Evolutionary conservation across 2,797 vertebrate genomes (phyloP).

Genomic region (Thalassophryne amazonica): DNA sequence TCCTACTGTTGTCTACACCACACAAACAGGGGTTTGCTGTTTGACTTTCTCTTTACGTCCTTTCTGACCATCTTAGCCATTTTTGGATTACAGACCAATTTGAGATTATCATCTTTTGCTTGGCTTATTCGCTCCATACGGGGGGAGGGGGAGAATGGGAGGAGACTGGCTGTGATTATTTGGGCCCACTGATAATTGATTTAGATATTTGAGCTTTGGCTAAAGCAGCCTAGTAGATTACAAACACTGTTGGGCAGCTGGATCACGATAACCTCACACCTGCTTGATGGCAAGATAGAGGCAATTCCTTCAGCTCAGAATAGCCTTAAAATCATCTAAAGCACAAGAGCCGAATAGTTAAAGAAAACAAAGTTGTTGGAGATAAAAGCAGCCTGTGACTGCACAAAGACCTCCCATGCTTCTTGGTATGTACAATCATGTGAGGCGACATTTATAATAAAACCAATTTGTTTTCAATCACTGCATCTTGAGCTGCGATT

Average conservation of each 20-base stretch:
- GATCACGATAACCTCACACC: slow-evolving; percentile 46
- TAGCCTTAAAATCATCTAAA: slow-evolving; percentile 39
- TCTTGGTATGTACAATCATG: slow-evolving; percentile 50
- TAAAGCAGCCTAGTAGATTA: slow-evolving; percentile 31
- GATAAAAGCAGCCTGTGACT: slow-evolving; percentile 56
- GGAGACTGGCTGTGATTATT: slow-evolving; percentile 45
- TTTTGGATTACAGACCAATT: slow-evolving; percentile 33
- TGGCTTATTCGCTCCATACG: slow-evolving; percentile 17
- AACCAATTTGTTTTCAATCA: slow-evolving; percentile 76
- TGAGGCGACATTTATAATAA: slow-evolving; percentile 60
- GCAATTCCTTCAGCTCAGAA: slow-evolving; percentile 51
- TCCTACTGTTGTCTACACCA: slow-evolving; percentile 48
- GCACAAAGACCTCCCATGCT: slow-evolving; percentile 45
- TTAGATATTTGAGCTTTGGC: slow-evolving; percentile 44
- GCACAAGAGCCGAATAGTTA: slow-evolving; percentile 20
- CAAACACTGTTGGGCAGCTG: slow-evolving; percentile 19
- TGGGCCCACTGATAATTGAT: slow-evolving; percentile 50
- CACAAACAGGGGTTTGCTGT: slow-evolving; percentile 36
- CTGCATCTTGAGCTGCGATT: slow-evolving; percentile 54
- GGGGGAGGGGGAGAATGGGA: slow-evolving; percentile 24
- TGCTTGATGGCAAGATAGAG: slow-evolving; percentile 53
- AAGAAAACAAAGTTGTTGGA: slow-evolving; percentile 46
- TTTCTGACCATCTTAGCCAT: slow-evolving; percentile 32
- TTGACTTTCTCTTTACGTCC: slow-evolving; percentile 46
- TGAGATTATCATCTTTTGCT: slow-evolving; percentile 43